A percentile compares a stretch with the other conserved stretches of the same genome.
Conservation (phyloP, 53 echinoderm and acorn worm species). For the Holothuria scabra region DNA sequence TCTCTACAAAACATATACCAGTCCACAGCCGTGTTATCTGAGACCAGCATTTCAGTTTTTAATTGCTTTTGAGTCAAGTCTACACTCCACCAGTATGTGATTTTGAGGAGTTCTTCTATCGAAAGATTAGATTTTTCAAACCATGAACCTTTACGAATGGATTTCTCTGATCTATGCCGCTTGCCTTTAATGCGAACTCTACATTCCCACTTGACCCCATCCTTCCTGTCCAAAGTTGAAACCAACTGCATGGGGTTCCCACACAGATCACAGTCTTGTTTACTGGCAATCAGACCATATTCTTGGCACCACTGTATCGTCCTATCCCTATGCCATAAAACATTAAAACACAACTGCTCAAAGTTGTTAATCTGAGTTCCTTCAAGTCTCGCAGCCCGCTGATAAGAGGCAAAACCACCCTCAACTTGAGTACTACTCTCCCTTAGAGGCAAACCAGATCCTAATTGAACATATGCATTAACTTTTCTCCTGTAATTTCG, state of each 20-base stretch:
- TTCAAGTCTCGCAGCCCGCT: too few relatives aligned
- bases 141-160: slow-evolving; percentile 40
- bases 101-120: slow-evolving; percentile 42
- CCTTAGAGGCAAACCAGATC: too few relatives aligned
- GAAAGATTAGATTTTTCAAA: slow-evolving; percentile 42
- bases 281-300: slow-evolving; percentile 15
- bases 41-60: slow-evolving; percentile 17
- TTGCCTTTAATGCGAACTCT: slow-evolving; percentile 7
- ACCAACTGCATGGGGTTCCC: slow-evolving; percentile 20
- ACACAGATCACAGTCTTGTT: not conserved
- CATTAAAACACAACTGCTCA: not conserved
- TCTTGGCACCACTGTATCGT: slow-evolving; percentile 31
- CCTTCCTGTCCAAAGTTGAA: slow-evolving; percentile 22
- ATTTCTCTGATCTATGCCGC: not conserved
- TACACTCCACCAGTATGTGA: slow-evolving; percentile 59
- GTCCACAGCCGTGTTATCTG: slow-evolving; percentile 37
- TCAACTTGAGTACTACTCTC: slow-evolving; percentile 17
- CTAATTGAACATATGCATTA: too few relatives aligned
- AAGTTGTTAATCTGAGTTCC: not conserved
- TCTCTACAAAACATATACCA: slow-evolving; percentile 49
- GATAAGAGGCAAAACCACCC: not conserved
- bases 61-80: slow-evolving; percentile 46
- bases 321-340: not conserved
- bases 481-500: too few relatives aligned
- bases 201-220: slow-evolving; percentile 40